Evolutionary conservation across 2,888 invertebrate species (phyloP).

Genomic region (Leptopilina drosophilae): DNA sequence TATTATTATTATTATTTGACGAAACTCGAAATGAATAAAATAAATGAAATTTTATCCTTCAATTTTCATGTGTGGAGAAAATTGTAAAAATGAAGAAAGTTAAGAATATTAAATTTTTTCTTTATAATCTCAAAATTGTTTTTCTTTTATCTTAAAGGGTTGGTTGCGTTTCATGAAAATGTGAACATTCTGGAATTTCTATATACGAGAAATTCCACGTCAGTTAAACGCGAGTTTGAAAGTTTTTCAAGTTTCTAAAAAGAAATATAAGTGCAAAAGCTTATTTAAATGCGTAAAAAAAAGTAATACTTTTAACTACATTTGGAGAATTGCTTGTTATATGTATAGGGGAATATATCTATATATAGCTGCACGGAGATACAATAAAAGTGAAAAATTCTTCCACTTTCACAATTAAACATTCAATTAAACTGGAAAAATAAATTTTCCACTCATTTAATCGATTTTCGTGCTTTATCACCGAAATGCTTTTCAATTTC

Average conservation of each 20-base stretch:
- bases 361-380: no score
- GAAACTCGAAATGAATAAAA: no score
- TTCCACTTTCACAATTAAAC: no score
- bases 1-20: no score
- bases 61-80: not conserved
- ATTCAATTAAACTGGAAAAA: no score
- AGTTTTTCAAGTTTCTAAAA: conserved; percentile 4
- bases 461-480: no score
- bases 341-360: no score
- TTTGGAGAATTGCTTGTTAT: no score
- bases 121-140: conserved; percentile 3
- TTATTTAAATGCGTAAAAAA: not conserved
- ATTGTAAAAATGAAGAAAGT: not conserved
- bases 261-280: conserved; percentile 1
- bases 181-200: conserved; percentile 10
- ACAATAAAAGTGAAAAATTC: no score
- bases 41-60: not conserved
- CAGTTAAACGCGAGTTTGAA: conserved; percentile 1
- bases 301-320: not conserved
- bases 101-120: not conserved
- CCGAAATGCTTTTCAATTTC: no score
- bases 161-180: conserved; percentile 2
- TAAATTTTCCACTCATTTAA: no score
- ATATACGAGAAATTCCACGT: conserved; percentile 13
- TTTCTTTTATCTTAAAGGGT: not conserved